These are phyloP conservation scores for Rhynchomys soricoides DNA, from an alignment of 2,113 vertebrate species.

Conservation along the genomic window DNA sequence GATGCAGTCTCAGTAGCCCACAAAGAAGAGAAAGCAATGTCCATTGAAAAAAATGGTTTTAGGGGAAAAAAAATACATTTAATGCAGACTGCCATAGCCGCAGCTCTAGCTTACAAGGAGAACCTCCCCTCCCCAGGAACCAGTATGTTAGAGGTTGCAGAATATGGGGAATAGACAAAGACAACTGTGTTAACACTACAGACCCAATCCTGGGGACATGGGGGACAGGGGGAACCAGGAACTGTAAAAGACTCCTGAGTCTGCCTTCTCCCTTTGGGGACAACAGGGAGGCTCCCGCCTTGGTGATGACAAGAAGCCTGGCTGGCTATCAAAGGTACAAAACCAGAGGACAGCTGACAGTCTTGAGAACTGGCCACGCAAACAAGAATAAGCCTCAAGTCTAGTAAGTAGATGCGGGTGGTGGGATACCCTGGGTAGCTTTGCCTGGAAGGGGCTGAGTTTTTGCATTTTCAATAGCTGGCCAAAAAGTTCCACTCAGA, in stretches of 20 bases:
- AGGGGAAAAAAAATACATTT: neutral
- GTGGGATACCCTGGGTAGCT: accelerated
- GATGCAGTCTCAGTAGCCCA: neutral
- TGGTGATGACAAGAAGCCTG: neutral
- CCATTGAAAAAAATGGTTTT: neutral
- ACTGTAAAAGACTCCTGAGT: neutral
- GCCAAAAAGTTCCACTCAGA: neutral
- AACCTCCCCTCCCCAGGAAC: neutral
- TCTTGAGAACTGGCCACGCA: neutral
- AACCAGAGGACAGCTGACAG: neutral
- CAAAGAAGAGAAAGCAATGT: neutral
- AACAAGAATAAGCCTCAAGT: neutral
- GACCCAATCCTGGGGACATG: neutral
- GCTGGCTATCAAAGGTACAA: neutral
- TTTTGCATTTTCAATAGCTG: neutral
- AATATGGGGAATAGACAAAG: neutral
- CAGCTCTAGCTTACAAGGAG: neutral
- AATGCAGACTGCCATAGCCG: neutral
- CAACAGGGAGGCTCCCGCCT: neutral
- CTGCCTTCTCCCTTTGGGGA: neutral
- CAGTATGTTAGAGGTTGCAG: neutral
- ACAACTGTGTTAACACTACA: neutral
- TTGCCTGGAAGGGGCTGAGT: neutral
- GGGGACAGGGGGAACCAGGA: neutral
- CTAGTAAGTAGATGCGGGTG: neutral